A percentile compares a stretch with the other conserved stretches of the same genome.
phyloP scores from a whole-genome alignment of 30 jellyfish, hydroid and myxozoan species.

The Aurelia aurita region DNA sequence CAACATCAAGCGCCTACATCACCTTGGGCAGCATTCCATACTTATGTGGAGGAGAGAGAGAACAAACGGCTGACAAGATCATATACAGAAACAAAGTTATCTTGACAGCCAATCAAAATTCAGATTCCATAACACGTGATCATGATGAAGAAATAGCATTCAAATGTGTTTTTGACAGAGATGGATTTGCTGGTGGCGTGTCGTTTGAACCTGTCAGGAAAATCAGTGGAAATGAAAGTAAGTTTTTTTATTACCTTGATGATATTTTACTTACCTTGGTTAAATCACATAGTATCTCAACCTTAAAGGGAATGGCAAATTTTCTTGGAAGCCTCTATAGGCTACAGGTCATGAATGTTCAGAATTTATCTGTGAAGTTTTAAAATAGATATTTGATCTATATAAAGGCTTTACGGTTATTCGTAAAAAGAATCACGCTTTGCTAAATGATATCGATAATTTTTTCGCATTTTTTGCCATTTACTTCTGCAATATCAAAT shows the following conservation, averaged over 20 bases:
- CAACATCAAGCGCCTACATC: neutral
- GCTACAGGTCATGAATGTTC: no score
- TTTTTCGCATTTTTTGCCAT: no score
- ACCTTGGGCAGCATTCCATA: slow-evolving; percentile 32
- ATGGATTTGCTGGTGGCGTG: slow-evolving; percentile 13
- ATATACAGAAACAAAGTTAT: slow-evolving; percentile 26
- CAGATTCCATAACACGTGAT: slow-evolving; percentile 12
- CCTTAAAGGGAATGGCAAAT: no score
- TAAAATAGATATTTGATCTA: no score
- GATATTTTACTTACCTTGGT: neutral
- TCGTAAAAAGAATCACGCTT: no score
- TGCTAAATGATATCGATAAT: no score
- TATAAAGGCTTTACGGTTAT: no score
- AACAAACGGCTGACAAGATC: slow-evolving; percentile 2
- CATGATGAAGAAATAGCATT: slow-evolving; percentile 7
- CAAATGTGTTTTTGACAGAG: neutral
- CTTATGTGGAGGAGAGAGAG: slow-evolving; percentile 19
- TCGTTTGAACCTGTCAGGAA: slow-evolving; percentile 20
- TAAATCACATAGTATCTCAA: neutral
- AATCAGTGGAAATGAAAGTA: slow-evolving; percentile 20
- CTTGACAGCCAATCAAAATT: slow-evolving; percentile 2
- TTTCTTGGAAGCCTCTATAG: no score
- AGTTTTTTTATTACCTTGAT: neutral
- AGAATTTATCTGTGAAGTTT: no score
- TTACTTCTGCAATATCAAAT: neutral